Evolutionary conservation across 2,113 vertebrate species (phyloP).

Genomic region (Upupa epops): DNA sequence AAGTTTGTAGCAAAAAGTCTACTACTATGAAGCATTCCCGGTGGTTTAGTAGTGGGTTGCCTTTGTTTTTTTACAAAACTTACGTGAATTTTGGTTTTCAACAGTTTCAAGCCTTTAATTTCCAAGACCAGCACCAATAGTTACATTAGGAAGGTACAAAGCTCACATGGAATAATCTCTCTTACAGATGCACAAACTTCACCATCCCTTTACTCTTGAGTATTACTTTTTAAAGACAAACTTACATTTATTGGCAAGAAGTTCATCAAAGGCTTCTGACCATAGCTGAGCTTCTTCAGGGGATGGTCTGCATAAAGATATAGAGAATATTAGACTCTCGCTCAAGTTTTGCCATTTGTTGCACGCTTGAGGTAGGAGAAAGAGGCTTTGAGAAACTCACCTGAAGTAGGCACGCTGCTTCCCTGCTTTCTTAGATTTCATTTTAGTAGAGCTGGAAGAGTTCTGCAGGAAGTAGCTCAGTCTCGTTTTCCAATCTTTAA

Average conservation of each 20-base stretch:
- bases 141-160: background rate
- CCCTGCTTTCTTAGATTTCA: constrained; percentile 69
- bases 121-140: background rate
- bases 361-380: background rate
- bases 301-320: constrained; percentile 76
- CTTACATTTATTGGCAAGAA: constrained; percentile 91
- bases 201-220: background rate
- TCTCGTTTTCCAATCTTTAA: constrained; percentile 79
- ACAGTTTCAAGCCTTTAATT: background rate
- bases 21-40: background rate
- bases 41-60: background rate
- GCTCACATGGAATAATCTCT: background rate
- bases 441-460: constrained; percentile 68
- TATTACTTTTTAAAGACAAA: background rate
- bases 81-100: background rate
- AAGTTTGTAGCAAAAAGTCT: background rate
- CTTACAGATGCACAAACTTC: background rate
- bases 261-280: constrained; percentile 89
- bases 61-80: background rate
- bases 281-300: constrained; percentile 86
- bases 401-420: constrained; percentile 71
- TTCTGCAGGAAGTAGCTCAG: constrained; percentile 80
- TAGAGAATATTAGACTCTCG: background rate
- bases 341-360: background rate
- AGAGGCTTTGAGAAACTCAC: constrained; percentile 24